These are phyloP conservation scores for Drosophila repleta DNA, from an alignment of 1,140 invertebrate species.

Conservation along the genomic window DNA sequence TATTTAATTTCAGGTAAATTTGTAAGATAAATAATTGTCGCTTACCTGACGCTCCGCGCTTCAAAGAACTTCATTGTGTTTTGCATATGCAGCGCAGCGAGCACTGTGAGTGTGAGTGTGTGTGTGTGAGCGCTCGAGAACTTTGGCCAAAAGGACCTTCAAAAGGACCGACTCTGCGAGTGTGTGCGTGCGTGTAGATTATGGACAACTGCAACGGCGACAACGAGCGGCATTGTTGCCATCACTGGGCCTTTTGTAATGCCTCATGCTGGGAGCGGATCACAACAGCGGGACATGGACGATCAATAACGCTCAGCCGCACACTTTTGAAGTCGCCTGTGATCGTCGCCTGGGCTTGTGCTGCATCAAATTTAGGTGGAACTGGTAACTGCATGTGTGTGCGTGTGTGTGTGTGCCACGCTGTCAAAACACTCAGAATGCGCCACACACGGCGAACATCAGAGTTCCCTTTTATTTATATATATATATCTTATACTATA, in stretches of 20 bases:
- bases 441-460: conserved; percentile 48
- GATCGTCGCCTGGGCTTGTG: conserved; percentile 31
- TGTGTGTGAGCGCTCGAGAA: conserved; percentile 57
- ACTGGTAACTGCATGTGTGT: conserved; percentile 30
- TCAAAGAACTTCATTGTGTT: conserved; percentile 81
- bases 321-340: conserved; percentile 44
- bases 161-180: conserved; percentile 60
- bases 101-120: conserved; percentile 55
- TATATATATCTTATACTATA: conserved; percentile 16
- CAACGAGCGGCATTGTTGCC: conserved; percentile 64
- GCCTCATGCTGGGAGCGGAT: conserved; percentile 66
- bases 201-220: conserved; percentile 46
- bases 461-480: conserved; percentile 19
- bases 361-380: conserved; percentile 61
- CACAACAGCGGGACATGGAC: conserved; percentile 74
- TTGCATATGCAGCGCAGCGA: conserved; percentile 62
- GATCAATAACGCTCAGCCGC: conserved; percentile 71
- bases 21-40: conserved; percentile 82
- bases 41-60: conserved; percentile 74
- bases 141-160: conserved; percentile 80
- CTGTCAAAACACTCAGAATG: conserved; percentile 59
- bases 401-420: conserved; percentile 32
- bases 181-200: conserved; percentile 57
- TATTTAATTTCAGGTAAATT: conserved; percentile 83
- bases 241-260: conserved; percentile 25